A percentile compares a stretch with the other conserved stretches of the same genome.
phyloP scores from a whole-genome alignment of 2,797 vertebrate genomes.

The Lagorchestes hirsutus region DNA sequence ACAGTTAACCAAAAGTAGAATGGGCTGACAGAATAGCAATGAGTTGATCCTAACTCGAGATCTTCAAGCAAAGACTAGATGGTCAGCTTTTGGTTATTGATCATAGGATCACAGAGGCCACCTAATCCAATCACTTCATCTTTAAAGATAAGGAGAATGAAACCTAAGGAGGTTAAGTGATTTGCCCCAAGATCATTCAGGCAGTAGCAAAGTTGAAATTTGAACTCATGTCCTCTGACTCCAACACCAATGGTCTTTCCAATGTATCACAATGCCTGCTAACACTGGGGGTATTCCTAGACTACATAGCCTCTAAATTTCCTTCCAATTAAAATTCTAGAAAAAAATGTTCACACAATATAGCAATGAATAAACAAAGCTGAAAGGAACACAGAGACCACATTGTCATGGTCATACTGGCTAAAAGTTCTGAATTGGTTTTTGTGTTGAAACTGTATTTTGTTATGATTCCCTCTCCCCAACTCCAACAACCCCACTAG shows the following conservation, averaged over 20 bases:
- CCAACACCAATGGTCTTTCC: neutral
- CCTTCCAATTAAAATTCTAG: neutral
- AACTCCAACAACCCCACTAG: neutral
- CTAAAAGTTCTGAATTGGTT: neutral
- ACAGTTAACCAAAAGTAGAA: neutral
- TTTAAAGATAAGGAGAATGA: neutral
- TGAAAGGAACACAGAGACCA: neutral
- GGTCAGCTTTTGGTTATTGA: neutral
- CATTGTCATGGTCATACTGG: neutral
- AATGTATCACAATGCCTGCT: neutral
- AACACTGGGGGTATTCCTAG: neutral
- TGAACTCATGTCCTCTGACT: neutral
- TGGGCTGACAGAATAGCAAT: neutral
- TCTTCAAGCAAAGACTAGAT: neutral
- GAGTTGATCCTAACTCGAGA: neutral
- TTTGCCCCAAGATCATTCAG: neutral
- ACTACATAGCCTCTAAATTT: neutral
- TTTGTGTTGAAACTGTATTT: neutral
- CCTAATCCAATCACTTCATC: neutral
- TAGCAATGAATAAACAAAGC: constrained; percentile 9
- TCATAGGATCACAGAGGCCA: neutral
- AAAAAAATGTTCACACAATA: neutral
- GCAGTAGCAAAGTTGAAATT: neutral
- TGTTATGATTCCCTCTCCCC: neutral
- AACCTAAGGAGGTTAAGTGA: neutral